A percentile compares a stretch with the other conserved stretches of the same genome.
Evolutionary conservation across 2,113 vertebrate genomes (phyloP).

Genomic region (Paramisgurnus dabryanus): DNA sequence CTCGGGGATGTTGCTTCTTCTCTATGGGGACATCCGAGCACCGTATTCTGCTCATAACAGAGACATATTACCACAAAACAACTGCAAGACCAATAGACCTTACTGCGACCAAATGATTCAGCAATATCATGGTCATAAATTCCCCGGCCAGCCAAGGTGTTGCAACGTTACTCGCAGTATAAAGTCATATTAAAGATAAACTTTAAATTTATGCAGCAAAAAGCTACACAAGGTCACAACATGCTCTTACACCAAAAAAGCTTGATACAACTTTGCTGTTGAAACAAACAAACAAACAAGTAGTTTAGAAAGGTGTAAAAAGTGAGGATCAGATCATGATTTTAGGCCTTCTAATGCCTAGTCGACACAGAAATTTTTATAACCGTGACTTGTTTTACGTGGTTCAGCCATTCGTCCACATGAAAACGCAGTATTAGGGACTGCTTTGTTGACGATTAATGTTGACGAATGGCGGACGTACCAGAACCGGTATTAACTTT

Average conservation of each 20-base stretch:
- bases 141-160: slow-evolving; percentile 9
- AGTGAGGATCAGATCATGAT: too few relatives aligned
- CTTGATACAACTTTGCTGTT: too few relatives aligned
- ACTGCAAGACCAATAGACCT: slow-evolving; percentile 32
- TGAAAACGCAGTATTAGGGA: too few relatives aligned
- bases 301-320: too few relatives aligned
- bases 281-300: too few relatives aligned
- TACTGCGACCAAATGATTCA: slow-evolving; percentile 40
- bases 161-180: slow-evolving; percentile 16
- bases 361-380: too few relatives aligned
- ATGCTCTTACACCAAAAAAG: not conserved
- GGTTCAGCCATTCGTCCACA: too few relatives aligned
- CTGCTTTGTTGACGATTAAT: too few relatives aligned
- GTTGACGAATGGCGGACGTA: too few relatives aligned
- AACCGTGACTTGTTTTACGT: too few relatives aligned
- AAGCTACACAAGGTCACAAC: not conserved
- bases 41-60: slow-evolving; percentile 35
- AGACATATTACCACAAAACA: slow-evolving; percentile 41
- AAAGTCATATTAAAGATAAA: slow-evolving; percentile 22
- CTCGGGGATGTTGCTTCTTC: not conserved
- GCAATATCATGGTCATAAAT: slow-evolving; percentile 37
- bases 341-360: too few relatives aligned
- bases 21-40: slow-evolving; percentile 22
- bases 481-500: too few relatives aligned
- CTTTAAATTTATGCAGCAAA: slow-evolving; percentile 4